Base-by-base conservation (phyloP, 2,797 vertebrate species). In the Coendou prehensilis region DNA sequence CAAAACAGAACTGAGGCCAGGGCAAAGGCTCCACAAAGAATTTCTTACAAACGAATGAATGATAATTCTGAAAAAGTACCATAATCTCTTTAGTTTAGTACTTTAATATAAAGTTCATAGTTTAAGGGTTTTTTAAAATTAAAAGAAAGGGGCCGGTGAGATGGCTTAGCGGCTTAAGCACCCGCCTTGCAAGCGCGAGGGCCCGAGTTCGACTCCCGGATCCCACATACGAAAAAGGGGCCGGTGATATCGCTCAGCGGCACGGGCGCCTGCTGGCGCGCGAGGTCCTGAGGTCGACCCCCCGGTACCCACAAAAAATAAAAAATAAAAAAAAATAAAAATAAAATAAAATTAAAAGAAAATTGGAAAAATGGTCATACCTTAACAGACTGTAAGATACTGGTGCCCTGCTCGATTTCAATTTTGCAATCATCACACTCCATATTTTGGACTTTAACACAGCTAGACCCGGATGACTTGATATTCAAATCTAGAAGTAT, bases 391-490 rank as follows among this genome's bases (percentile, higher is more conserved):
- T 99, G 98, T 94, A 99, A 97, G 82, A 99, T 80, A 96, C 99
- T 99, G 90, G 98, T 97, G 56, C 99, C 99, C 92, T 96, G 98
- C 93, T 99, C 99, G 8, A 99, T 99, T 97, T 99, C 98, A 97
- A 99, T 99, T 95, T 96, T 98, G 98, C 99, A 99, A 97, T 98
- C 95, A 96, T 99, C 99, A 98, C 99, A 99, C 93, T 99, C 99
- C 98, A 99, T 99, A 82, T 99, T 98, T 98, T 99, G 98, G 89
- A 99, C 98, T 87, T 99, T 98, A 96, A 99, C 99, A 0, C 98
- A 98, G 71, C 99, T 99, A 91, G 98, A 97, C 50, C 99, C 99
- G 79, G 97, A 98, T 33, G 99, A 98, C 91, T 99, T 99, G 96
- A 99, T 99, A 97, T 99, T 98, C 94, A 99, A 98, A 98, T 99